Evolutionary conservation across 2,113 vertebrate genomes (phyloP), one percentile per base, ranked within the genome.

Genomic region (Megalops atlanticus): DNA sequence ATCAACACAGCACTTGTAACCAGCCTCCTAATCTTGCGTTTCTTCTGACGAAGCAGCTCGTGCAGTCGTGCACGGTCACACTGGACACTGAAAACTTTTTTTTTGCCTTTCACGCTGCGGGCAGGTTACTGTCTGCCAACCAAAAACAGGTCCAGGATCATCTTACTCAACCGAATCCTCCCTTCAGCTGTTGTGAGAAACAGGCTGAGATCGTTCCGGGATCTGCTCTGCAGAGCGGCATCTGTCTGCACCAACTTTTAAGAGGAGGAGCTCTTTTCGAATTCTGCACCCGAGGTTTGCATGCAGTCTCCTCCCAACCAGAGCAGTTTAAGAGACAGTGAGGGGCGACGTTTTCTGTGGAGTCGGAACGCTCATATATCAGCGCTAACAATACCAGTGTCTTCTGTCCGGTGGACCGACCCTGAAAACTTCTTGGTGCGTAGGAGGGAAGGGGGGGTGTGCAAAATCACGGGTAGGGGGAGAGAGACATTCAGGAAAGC

Each of bases 261-360:
- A 69, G 49, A 89, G 89, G 90, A 87, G 85, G 88, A 78, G 87
- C 82, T 49, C 27, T 33, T 7, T 84, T 78, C 41, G 69, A n/a
- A 40, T 58, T 38, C 45, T 69, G 16, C 6, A 16, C 64, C 43
- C 38, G 31, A 31, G 52, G 72, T 35, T 38, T 69, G 49, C 36
- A 27, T 74, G 39, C 21, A 79, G 82, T 85, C 87, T 87, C 86
- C 89, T 84, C 88, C 84, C 86, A 77, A 80, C 83, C n/a, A 64
- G 2, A 10, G 24, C 11, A 27, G 24, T 54, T 54, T 24, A 54
- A 21, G 24, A 24, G 21, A 24, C 35, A 14, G 16, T 64, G 78
- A 80, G 45, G 18, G 45, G n/a, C 35, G 33, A 64, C 10, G n/a
- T n/a, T 21, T 8, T 7, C 49, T 64, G 33, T 77, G 45, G 31